Evolutionary conservation across 2,113 vertebrate species (phyloP).

Genomic region (Sclerurus mexicanus): DNA sequence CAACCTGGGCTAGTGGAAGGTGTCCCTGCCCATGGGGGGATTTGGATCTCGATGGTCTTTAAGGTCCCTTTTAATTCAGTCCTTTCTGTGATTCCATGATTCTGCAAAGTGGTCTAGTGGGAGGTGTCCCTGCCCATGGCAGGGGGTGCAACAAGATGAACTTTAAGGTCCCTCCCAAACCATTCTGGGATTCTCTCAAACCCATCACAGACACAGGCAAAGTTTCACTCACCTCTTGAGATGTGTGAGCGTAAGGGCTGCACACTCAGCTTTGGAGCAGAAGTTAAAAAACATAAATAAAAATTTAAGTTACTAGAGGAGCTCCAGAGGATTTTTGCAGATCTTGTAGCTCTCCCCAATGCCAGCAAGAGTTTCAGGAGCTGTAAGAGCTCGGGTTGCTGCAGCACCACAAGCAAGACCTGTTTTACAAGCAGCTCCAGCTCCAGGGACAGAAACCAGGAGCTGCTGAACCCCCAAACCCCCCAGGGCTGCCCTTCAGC

Average conservation of each 20-base stretch:
- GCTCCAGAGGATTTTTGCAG: neutral
- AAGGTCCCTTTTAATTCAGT: neutral
- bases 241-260: neutral
- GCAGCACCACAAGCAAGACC: neutral
- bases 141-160: neutral
- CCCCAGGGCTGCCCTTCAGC: neutral
- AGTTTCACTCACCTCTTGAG: neutral
- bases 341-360: neutral
- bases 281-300: neutral
- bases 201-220: neutral
- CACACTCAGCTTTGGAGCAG: neutral
- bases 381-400: neutral
- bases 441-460: neutral
- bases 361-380: neutral
- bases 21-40: neutral
- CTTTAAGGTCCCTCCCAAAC: neutral
- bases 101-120: neutral
- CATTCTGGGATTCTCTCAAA: neutral
- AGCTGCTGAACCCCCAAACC: neutral
- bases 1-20: rapidly evolving
- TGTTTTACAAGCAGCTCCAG: neutral
- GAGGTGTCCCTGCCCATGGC: neutral
- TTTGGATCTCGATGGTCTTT: rapidly evolving
- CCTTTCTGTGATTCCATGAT: neutral
- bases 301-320: neutral